Conservation (phyloP, 2,888 invertebrate species). For the Meganola albula region DNA sequence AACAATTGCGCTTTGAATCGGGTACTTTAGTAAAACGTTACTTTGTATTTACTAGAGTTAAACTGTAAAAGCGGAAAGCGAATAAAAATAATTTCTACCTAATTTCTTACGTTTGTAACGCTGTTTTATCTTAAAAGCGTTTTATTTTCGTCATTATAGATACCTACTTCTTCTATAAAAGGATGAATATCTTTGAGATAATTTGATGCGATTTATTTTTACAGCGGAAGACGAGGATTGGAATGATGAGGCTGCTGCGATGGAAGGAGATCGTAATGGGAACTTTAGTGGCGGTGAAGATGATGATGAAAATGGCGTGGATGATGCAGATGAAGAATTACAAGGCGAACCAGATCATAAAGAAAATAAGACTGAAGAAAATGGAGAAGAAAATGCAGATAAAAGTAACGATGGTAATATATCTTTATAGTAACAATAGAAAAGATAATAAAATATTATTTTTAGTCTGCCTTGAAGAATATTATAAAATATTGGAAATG, state of each 20-base stretch:
- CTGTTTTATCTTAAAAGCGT: conserved; percentile 25
- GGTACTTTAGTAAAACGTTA: conserved; percentile 16
- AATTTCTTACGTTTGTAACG: background rate
- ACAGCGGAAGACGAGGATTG: conserved; percentile 69
- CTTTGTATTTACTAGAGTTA: background rate
- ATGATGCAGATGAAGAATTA: conserved; percentile 21
- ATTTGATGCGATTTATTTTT: no score
- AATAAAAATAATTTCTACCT: background rate
- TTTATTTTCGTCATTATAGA: no score
- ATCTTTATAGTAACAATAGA: no score
- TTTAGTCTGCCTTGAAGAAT: no score
- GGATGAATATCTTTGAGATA: no score
- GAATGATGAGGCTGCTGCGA: conserved; percentile 41
- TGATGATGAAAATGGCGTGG: conserved; percentile 29
- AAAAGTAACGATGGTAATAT: no score
- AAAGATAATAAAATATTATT: no score
- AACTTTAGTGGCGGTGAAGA: conserved; percentile 26
- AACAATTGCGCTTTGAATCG: conserved; percentile 28
- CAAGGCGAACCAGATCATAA: conserved; percentile 34
- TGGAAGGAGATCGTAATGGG: conserved; percentile 24
- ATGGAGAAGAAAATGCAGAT: conserved; percentile 25
- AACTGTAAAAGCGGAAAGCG: no score
- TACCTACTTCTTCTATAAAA: no score
- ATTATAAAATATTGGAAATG: no score
- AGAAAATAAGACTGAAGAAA: conserved; percentile 32